These are phyloP conservation scores for Acanthopagrus latus DNA, from an alignment of 2,797 vertebrate species.

Conservation along the genomic window DNA sequence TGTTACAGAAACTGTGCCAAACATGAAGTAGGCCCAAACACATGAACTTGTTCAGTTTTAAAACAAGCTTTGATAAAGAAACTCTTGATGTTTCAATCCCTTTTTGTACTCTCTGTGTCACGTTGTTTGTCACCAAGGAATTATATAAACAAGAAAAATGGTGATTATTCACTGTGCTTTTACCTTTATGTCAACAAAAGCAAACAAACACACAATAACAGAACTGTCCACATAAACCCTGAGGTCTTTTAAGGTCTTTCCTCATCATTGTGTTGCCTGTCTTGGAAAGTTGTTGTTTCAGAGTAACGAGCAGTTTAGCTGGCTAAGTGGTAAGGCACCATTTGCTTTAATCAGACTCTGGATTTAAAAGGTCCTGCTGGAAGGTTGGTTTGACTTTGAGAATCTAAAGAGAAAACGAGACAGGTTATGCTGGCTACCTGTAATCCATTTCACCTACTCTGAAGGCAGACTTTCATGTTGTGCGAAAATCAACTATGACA, in stretches of 20 bases:
- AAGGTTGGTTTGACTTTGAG: neutral
- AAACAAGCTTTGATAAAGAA: neutral
- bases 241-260: neutral
- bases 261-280: neutral
- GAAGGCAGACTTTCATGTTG: neutral
- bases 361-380: neutral
- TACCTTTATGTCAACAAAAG: neutral
- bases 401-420: neutral
- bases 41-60: neutral
- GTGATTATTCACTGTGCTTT: neutral
- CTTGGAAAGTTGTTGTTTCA: neutral
- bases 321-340: neutral
- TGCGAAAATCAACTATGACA: neutral
- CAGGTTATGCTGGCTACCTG: neutral
- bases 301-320: neutral
- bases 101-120: neutral
- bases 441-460: neutral
- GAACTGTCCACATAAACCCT: neutral
- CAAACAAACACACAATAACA: slow-evolving; percentile 1
- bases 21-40: neutral
- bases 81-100: neutral
- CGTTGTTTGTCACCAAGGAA: neutral
- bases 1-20: neutral
- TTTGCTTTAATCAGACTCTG: slow-evolving; percentile 1
- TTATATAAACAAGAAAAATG: neutral